phyloP scores from a whole-genome alignment of 2,113 vertebrate genomes.

The Parus major region DNA sequence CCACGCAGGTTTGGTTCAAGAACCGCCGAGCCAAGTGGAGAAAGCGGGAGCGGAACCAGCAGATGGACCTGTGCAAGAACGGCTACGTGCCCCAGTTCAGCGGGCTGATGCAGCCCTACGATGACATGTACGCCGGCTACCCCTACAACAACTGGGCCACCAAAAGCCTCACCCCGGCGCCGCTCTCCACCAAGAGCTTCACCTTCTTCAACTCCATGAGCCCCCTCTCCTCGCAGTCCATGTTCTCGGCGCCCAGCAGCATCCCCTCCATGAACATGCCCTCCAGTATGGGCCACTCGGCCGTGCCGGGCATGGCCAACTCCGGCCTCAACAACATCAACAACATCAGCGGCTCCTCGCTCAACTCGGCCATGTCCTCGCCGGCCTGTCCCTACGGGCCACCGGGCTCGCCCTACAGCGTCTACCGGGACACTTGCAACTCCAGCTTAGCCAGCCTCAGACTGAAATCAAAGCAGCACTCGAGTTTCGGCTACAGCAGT shows the following conservation, averaged over 20 bases:
- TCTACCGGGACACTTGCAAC: conserved; percentile 98
- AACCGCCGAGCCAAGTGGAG: conserved; percentile 98
- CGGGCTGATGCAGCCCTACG: conserved; percentile 96
- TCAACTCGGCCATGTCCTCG: conserved; percentile 94
- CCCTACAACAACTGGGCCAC: conserved; percentile 99
- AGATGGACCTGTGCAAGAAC: conserved; percentile 99
- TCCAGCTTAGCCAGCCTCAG: conserved; percentile 94
- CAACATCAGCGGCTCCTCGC: conserved; percentile 90
- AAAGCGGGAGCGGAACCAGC: conserved; percentile 98
- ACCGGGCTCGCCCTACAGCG: conserved; percentile 92
- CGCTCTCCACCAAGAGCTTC: conserved; percentile 96
- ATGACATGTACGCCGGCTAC: conserved; percentile 96
- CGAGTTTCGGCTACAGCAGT: conserved; percentile 94
- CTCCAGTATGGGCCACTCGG: conserved; percentile 91
- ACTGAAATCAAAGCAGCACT: conserved; percentile 99
- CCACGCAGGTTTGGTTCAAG: conserved; percentile 95
- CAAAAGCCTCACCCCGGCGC: conserved; percentile 91
- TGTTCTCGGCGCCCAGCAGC: conserved; percentile 94
- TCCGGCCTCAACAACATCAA: conserved; percentile 96
- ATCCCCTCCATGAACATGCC: conserved; percentile 99
- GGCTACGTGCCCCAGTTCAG: conserved; percentile 99
- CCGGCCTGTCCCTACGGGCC: conserved; percentile 93
- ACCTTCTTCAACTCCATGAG: conserved; percentile 99
- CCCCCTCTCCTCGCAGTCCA: conserved; percentile 94
- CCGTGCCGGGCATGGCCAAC: conserved; percentile 89